Evolutionary conservation across 2,797 vertebrate species (phyloP), one percentile per base, ranked within the genome.

Genomic region (Acrossocheilus wenchowensis): DNA sequence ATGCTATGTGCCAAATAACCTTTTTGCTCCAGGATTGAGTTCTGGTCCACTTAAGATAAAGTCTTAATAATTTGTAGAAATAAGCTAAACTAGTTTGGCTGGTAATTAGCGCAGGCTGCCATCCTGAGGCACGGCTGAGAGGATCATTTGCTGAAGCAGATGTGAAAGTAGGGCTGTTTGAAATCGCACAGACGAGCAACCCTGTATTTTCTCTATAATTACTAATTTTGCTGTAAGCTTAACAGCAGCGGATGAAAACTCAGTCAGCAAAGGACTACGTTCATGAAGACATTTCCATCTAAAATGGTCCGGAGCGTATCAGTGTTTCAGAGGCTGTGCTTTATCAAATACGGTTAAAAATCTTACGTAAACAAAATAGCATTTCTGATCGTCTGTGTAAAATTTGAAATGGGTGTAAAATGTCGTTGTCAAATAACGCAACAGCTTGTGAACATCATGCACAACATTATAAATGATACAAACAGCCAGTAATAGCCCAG

Each of bases 21-120:
- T 85, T 92, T 93, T 93, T 88, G 94, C 94, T 95, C 92, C 86
- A 89, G 94, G 94, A 93, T 90, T 86, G 83, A 93, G 94, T 95
- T 93, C 95, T 95, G 94, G 94, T 94, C 94, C 94, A 95, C 93
- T 95, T 93, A 94, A 95, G 96, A 96, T 96, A 96, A 93, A 94
- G 93, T 94, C 95, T 95, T 96, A 97, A 97, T 98, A 97, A 97
- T 97, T 97, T 96, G 97, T 94, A 94, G 95, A 94, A 97, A 96
- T 95, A 93, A 97, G 96, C 95, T 96, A 94, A 97, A 96, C 94
- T 96, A 94, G 95, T 96, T 97, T 97, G 95, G 94, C 95, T 96
- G 95, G 97, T 97, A 97, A 98, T 97, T 98, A 98, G 96, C 90
- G 93, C 94, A 62, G 92, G 94, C 91, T 94, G 93, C 93, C 94